Conservation (phyloP, 2,888 invertebrate genomes). For the Bombyx huttoni region DNA sequence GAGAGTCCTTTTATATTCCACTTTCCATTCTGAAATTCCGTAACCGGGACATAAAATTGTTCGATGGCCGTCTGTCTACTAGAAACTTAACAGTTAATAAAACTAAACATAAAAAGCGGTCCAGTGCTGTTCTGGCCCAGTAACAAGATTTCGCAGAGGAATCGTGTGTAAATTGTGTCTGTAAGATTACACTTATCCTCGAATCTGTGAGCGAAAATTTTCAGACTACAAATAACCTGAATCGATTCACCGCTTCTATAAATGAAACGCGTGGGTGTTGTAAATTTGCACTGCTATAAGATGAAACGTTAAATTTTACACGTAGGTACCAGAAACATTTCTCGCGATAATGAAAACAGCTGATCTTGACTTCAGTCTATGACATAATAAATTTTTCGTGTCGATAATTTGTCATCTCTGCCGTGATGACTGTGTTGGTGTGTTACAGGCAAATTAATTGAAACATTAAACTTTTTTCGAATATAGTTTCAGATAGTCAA, state of each 20-base stretch:
- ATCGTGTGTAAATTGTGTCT: not conserved
- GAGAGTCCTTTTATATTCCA: not conserved
- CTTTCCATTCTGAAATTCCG: conserved; percentile 4
- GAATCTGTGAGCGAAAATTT: conserved; percentile 2
- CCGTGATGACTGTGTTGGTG: not conserved
- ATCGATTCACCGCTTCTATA: conserved; percentile 24
- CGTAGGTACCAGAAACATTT: not conserved
- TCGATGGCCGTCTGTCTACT: not conserved
- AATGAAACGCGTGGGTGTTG: conserved; percentile 26
- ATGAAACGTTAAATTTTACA: conserved; percentile 3
- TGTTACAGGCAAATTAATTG: too few relatives aligned
- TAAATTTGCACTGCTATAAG: conserved; percentile 26
- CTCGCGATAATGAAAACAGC: not conserved
- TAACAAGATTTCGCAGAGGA: not conserved
- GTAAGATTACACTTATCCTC: conserved; percentile 4
- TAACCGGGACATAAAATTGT: not conserved
- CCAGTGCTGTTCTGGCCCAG: not conserved
- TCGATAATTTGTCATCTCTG: not conserved
- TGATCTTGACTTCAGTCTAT: not conserved
- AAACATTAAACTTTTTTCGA: too few relatives aligned
- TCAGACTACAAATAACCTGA: conserved; percentile 11
- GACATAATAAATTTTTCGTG: not conserved
- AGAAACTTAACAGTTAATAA: not conserved
- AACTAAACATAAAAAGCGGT: not conserved
- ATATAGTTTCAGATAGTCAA: not conserved